phyloP scores from a whole-genome alignment of 2,888 invertebrate species.

The Onchidella celtica region DNA sequence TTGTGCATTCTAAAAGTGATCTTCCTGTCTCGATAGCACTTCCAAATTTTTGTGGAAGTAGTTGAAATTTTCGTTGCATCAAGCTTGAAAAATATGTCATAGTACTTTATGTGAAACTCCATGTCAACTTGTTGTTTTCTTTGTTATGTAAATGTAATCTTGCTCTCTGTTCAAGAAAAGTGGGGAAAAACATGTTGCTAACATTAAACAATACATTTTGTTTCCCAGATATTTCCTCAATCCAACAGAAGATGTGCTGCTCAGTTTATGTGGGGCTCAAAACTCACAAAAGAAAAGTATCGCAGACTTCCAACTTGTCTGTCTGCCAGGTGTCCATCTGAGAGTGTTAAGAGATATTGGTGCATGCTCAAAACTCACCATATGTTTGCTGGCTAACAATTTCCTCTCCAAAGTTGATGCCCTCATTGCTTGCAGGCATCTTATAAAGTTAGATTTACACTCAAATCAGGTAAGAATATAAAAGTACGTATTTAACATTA shows the following conservation, averaged over 20 bases:
- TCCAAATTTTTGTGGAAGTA: too few species aligned
- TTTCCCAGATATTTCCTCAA: conserved; percentile 69
- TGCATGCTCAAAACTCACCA: conserved; percentile 69
- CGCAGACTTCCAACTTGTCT: conserved; percentile 63
- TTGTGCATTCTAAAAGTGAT: too few species aligned
- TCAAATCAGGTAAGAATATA: conserved; percentile 51
- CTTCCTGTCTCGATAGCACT: too few species aligned
- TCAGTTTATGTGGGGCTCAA: conserved; percentile 59
- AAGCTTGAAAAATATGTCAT: too few species aligned
- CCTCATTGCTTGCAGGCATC: conserved; percentile 70
- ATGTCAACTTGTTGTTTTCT: too few species aligned
- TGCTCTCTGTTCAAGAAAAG: too few species aligned
- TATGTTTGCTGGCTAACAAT: conserved; percentile 76
- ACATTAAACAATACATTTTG: too few species aligned
- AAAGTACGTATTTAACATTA: too few species aligned
- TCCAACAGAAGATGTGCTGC: conserved; percentile 66
- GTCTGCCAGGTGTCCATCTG: conserved; percentile 69
- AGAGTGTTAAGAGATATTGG: conserved; percentile 74
- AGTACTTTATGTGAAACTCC: too few species aligned
- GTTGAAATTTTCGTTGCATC: too few species aligned
- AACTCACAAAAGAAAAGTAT: conserved; percentile 62
- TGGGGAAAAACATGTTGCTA: too few species aligned
- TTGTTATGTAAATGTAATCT: too few species aligned
- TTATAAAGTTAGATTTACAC: conserved; percentile 77
- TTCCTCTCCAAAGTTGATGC: conserved; percentile 76